Evolutionary conservation across 2,797 vertebrate species (phyloP), one percentile per base, ranked within the genome.

Genomic region (Ctenosaura bakeri): DNA sequence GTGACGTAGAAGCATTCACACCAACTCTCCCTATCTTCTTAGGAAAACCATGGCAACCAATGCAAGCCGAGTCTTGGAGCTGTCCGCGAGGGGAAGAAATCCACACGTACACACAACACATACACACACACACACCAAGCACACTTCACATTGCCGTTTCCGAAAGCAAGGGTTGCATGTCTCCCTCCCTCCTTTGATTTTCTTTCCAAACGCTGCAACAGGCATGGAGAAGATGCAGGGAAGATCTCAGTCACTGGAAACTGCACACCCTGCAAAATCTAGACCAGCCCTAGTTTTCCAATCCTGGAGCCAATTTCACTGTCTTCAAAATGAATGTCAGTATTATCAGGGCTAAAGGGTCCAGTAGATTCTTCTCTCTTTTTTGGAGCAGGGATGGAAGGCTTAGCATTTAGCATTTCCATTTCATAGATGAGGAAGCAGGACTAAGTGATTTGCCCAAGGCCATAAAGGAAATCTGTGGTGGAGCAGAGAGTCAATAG

Each of bases 21-120:
- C 71, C 71, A 24, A 66, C 35, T 46, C 80, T 87, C 29, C 18
- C 59, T 73, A 87, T 77, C 85, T 87, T 46, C 80, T 87, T 78
- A n/a, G 80, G 46, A 84, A 87, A 90, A 90, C 90, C 86, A 90
- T 90, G 90, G 73, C 80, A 90, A 90, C 90, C 71, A 6, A 83
- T 12, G n/a, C 71, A 87, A 90, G 73, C 80, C 85, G 64, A 86
- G 77, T 5, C 26, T 56, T 29, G 35, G 71, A 77, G n/a, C 80
- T 10, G 29, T 54, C 73, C 50, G 35, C 74, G 26, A 66, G 26
- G 46, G 74, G 46, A 85, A 85, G n/a, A 14, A 46, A 59, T 24
- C 66, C n/a, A 83, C 73, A 35, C 32, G 64, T 29, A 29, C 52
- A 81, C 62, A 64, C 32, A 77, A n/a, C 46, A 52, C 46, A 24